Evolutionary conservation across 2,113 vertebrate species (phyloP), one percentile per base, ranked within the genome.

Genomic region (Trematomus loennbergii): DNA sequence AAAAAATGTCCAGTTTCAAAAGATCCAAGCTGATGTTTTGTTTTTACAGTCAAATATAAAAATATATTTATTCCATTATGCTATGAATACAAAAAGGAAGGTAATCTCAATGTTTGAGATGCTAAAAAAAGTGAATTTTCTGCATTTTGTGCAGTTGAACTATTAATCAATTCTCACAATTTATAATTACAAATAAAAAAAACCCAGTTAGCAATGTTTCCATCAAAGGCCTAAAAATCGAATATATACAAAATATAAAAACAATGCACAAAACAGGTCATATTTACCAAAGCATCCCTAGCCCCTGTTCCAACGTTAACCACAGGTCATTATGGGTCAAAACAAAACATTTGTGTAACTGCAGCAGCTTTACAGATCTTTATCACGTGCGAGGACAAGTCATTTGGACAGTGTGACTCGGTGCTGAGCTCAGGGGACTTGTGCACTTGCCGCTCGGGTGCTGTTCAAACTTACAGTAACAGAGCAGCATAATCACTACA

Each of bases 351-450:
- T 13, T 54, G 61, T 78, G 65, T 53, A 63, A 72, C 43, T 71
- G 68, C 73, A 79, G n/a, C 68, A 50, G 80, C 77, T 74, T 77
- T 82, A 82, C 71, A 82, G 76, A 89, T 91, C 49, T 36, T 73
- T 78, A 82, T 89, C 86, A 46, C 65, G 22, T 33, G 75, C 85
- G 72, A 18, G 83, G 82, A 88, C 86, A 64, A 83, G 78, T 76
- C 53, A 69, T 78, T 84, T 60, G 88, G 81, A 87, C 87, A 83
- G 57, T 70, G 53, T 73, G 72, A 89, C 79, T 81, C 45, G 64
- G 75, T 64, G 66, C 33, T 82, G 36, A 79, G 81, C 79, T 72
- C 80, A 16, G 71, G 78, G 68, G 77, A 81, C 52, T 61, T 25
- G 68, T 87, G 78, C 74, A 68, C 73, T 83, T 75, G 72, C 75